Evolutionary conservation across 1,140 invertebrate species (phyloP).

Genomic region (Drosophila bipectinata): DNA sequence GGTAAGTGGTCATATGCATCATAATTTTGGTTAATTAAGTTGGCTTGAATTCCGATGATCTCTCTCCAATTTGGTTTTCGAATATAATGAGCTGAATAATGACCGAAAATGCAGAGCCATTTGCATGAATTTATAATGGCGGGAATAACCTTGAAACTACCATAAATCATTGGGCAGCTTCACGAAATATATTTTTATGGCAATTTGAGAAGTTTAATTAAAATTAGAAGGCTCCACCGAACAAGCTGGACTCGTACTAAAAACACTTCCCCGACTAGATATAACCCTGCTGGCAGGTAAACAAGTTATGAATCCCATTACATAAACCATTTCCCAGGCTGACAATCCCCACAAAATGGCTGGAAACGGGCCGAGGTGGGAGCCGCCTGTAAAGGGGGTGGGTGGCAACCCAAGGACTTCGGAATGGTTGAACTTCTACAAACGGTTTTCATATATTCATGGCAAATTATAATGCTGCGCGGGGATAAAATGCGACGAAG

Average conservation of each 20-base stretch:
- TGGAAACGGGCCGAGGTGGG: slow-evolving; percentile 2
- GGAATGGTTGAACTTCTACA: slow-evolving; percentile 44
- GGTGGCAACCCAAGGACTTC: slow-evolving; percentile 23
- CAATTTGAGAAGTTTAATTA: slow-evolving; percentile 52
- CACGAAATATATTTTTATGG: slow-evolving; percentile 36
- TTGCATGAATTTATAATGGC: slow-evolving; percentile 44
- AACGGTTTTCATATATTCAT: slow-evolving; percentile 78
- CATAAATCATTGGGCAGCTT: slow-evolving; percentile 44
- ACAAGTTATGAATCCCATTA: slow-evolving; percentile 56
- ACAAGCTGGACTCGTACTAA: slow-evolving; percentile 15
- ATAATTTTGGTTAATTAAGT: slow-evolving; percentile 43
- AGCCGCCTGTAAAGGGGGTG: neutral
- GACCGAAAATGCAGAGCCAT: slow-evolving; percentile 30
- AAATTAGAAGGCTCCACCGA: slow-evolving; percentile 43
- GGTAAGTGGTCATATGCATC: slow-evolving; percentile 18
- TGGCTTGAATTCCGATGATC: slow-evolving; percentile 33
- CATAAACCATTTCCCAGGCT: slow-evolving; percentile 54
- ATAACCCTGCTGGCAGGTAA: slow-evolving; percentile 49
- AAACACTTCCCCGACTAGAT: slow-evolving; percentile 29
- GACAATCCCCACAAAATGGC: slow-evolving; percentile 31
- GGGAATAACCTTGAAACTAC: slow-evolving; percentile 37
- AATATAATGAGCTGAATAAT: slow-evolving; percentile 43
- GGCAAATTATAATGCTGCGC: slow-evolving; percentile 74
- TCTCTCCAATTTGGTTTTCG: slow-evolving; percentile 28
- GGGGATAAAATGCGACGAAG: slow-evolving; percentile 59